Conservation (phyloP, 2,888 invertebrate species). For the Metellina segmentata region DNA sequence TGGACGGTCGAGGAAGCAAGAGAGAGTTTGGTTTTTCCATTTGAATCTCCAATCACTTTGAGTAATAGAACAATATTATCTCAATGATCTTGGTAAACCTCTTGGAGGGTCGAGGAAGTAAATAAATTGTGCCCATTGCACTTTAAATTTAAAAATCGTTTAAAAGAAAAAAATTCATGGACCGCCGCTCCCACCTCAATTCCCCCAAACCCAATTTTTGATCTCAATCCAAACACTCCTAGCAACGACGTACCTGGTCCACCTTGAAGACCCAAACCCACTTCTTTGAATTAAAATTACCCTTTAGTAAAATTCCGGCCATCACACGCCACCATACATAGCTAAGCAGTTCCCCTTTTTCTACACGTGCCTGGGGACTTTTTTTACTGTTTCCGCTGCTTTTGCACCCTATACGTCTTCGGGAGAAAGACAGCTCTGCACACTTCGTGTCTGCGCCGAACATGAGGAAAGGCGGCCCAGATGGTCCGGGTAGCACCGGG, state of each 20-base stretch:
- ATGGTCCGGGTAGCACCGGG: conserved; percentile 45
- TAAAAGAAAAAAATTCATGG: no score
- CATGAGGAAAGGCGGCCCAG: conserved; percentile 57
- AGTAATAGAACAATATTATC: no score
- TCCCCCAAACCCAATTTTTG: neutral
- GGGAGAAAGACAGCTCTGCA: conserved; percentile 38
- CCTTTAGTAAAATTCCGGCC: conserved; percentile 19
- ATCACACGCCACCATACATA: conserved; percentile 41
- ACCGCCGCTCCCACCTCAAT: neutral
- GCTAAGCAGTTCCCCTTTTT: conserved; percentile 33
- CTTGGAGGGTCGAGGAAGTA: no score
- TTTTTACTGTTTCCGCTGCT: conserved; percentile 12
- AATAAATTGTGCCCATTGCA: no score
- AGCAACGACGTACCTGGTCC: no score
- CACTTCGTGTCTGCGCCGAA: conserved; percentile 62
- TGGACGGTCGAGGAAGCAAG: no score
- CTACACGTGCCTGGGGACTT: neutral
- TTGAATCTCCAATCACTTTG: no score
- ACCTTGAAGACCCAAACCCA: no score
- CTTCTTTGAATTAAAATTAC: conserved; percentile 13
- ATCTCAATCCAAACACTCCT: no score
- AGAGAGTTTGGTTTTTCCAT: no score
- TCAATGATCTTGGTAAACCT: no score
- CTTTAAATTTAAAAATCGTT: no score
- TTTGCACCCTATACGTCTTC: conserved; percentile 46